Evolutionary conservation across 2,888 invertebrate genomes (phyloP), one percentile per base, ranked within the genome.

Genomic region (Phyto melanocephala): DNA sequence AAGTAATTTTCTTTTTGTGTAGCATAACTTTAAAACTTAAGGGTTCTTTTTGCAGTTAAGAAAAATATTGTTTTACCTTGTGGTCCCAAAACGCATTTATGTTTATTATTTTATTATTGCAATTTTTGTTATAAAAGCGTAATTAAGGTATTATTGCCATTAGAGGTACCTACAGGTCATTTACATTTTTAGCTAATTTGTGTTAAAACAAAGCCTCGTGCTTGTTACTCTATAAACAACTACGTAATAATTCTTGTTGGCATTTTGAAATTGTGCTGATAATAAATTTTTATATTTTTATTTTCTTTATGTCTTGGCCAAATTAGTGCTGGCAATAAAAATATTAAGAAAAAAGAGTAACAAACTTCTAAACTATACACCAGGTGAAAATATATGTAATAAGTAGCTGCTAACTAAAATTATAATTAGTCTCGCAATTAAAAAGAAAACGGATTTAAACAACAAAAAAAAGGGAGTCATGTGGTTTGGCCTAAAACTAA

Each of bases 121-220:
- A 35, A 47, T n/a, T 47, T 15, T 42, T 45, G 56, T 58, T 33
- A 28, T 54, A 42, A 42, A 17, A 45, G n/a, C n/a, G 35, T 58
- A 33, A 47, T 47, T 45, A 22, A 58, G 22, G 33, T 45, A 58
- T 58, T 33, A 58, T 8, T 20, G 11, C 17, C n/a, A 56, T 24
- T 56, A 45, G 6, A 28, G 28, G n/a, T 47, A 10, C 35, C 22
- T 47, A 10, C 35, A 60, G 35, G 58, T 60, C 45, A 71, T 47
- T 60, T 71, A 50, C 54, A 56, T 56, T 54, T 54, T 8, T 35
- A n/a, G 20, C 15, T 35, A 42, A 71, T 35, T 56, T 56, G 8
- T 8, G 3, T 58, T 70, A 33, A 42, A 56, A 47, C 10, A 45
- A 56, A 58, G 70, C 33, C 70, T 56, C 56, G 56, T 45, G 70